Conservation (phyloP, 2,113 vertebrate genomes). For the Microtus ochrogaster region DNA sequence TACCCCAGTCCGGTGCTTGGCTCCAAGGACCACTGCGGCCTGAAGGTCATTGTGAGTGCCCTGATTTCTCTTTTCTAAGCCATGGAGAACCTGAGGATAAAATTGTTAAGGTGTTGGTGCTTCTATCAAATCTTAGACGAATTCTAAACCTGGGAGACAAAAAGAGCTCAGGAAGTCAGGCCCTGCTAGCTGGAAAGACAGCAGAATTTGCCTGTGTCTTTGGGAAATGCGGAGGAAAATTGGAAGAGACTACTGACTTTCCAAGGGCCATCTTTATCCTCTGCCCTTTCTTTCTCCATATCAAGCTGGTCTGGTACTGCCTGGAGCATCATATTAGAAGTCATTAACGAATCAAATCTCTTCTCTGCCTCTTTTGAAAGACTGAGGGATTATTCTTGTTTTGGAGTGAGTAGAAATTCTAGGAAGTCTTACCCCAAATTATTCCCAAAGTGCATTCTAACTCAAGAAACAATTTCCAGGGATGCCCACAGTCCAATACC, state of each 20-base stretch:
- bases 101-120: background rate
- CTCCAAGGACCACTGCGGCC: background rate
- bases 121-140: background rate
- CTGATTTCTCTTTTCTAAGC: background rate
- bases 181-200: background rate
- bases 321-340: background rate
- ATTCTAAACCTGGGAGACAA: background rate
- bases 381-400: constrained; percentile 21
- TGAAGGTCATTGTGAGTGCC: background rate
- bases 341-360: background rate
- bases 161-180: background rate
- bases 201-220: constrained; percentile 1
- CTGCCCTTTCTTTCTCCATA: background rate
- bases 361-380: background rate
- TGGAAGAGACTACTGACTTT: background rate
- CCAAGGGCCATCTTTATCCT: background rate
- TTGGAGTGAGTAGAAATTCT: constrained; percentile 51
- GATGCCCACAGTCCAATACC: background rate
- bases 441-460: constrained; percentile 34
- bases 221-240: background rate
- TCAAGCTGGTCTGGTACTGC: background rate
- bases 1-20: background rate
- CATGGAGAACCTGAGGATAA: background rate
- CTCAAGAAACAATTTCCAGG: constrained; percentile 39
- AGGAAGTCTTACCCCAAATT: constrained; percentile 35